Conservation (phyloP, 2,113 vertebrate species). For the Dromaius novaehollandiae region DNA sequence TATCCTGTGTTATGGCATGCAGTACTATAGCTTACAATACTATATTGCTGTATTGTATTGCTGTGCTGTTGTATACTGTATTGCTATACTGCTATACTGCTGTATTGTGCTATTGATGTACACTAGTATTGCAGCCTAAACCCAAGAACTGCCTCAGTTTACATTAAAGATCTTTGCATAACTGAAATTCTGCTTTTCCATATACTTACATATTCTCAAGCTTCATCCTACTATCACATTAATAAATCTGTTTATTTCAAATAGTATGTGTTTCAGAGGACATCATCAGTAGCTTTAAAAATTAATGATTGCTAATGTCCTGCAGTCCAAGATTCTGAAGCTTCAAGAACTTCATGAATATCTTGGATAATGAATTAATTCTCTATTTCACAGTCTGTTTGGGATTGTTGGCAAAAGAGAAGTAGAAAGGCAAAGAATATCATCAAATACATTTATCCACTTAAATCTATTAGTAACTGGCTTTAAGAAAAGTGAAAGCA, state of each 20-base stretch:
- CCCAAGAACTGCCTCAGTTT: not conserved
- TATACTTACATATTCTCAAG: not conserved
- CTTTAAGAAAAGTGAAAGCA: not conserved
- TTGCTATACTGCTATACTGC: not conserved
- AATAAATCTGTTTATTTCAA: not conserved
- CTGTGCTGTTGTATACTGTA: too few relatives aligned
- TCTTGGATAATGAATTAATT: constrained; percentile 49
- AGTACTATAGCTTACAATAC: not conserved
- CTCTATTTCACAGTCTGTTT: constrained; percentile 22
- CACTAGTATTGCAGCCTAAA: not conserved
- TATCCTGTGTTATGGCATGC: fast-evolving
- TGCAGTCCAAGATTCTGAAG: constrained; percentile 16
- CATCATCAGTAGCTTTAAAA: constrained; percentile 6
- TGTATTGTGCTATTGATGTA: not conserved
- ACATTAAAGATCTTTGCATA: not conserved
- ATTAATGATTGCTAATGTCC: constrained; percentile 55
- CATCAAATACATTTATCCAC: constrained; percentile 7
- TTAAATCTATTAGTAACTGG: not conserved
- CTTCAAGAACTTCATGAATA: constrained; percentile 16
- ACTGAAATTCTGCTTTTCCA: not conserved
- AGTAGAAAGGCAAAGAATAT: not conserved
- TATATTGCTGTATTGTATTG: not conserved
- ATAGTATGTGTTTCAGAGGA: not conserved
- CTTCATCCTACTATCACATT: not conserved
- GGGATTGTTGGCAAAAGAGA: not conserved